Evolutionary conservation across 2,888 invertebrate species (phyloP).

Genomic region (Baronia brevicornis): DNA sequence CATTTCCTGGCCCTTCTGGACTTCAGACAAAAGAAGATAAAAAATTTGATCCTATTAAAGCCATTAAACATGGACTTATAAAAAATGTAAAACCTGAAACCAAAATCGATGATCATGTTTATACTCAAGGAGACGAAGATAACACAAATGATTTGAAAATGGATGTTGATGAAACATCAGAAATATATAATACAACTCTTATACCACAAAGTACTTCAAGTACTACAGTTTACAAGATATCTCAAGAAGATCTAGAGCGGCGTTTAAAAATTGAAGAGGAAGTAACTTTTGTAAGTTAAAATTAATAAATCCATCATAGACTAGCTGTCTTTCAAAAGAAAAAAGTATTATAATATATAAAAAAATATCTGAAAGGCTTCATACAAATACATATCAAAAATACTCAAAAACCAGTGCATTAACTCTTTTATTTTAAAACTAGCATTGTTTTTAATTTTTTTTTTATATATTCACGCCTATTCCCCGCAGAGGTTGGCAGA

Average conservation of each 20-base stretch:
- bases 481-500: too few relatives aligned
- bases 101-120: conserved; percentile 13
- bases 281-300: conserved; percentile 61
- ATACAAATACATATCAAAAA: too few relatives aligned
- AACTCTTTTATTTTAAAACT: not conserved
- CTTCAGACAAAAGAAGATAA: conserved; percentile 15
- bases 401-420: too few relatives aligned
- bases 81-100: conserved; percentile 13
- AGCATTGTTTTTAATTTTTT: too few relatives aligned
- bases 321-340: too few relatives aligned
- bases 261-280: conserved; percentile 63
- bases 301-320: not conserved
- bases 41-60: conserved; percentile 33
- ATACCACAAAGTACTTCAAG: not conserved
- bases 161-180: conserved; percentile 11
- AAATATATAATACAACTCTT: conserved; percentile 10
- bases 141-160: conserved; percentile 3
- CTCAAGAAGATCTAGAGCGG: conserved; percentile 49
- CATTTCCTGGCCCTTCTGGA: conserved; percentile 19
- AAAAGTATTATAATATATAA: too few relatives aligned
- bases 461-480: too few relatives aligned
- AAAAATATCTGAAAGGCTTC: too few relatives aligned
- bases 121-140: conserved; percentile 11
- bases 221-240: conserved; percentile 1
- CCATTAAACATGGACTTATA: conserved; percentile 30